These are phyloP conservation scores for Hippasteria phrygiana DNA, from an alignment of 53 echinoderm and acorn worm genomes.

Conservation along the genomic window DNA sequence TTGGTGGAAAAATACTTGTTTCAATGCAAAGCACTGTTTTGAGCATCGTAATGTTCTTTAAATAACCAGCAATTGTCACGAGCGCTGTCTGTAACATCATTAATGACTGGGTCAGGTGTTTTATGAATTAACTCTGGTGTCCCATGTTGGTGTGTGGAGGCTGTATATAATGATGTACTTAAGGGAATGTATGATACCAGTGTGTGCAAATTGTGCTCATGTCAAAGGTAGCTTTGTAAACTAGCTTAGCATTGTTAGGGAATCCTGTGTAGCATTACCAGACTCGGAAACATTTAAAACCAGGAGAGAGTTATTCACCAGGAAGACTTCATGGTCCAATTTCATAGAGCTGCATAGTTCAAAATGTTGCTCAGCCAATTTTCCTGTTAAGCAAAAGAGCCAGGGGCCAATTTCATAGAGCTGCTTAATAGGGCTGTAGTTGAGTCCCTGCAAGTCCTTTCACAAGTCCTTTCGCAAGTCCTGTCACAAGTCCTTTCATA, in stretches of 20 bases:
- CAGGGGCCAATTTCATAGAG: no score
- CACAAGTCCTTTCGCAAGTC: no score
- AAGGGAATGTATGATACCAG: slow-evolving; percentile 16
- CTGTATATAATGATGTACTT: slow-evolving; percentile 47
- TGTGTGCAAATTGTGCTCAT: slow-evolving; percentile 21
- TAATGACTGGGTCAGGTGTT: not conserved
- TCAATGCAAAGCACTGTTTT: no score
- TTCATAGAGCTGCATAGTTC: no score
- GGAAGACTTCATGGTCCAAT: not conserved
- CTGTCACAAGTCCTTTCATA: no score
- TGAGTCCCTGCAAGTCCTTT: no score
- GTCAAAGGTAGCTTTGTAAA: slow-evolving; percentile 12
- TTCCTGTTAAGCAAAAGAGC: no score
- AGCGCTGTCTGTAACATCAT: not conserved
- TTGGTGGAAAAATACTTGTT: no score
- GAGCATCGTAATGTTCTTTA: no score
- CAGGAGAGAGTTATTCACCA: not conserved
- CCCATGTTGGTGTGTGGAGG: not conserved
- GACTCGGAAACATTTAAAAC: not conserved
- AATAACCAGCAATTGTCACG: no score
- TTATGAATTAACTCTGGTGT: not conserved
- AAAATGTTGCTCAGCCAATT: no score
- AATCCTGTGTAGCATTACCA: not conserved
- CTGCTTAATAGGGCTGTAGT: no score
- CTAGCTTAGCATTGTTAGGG: not conserved